Base-by-base conservation (phyloP, 2,888 invertebrate species). In the Saturnia japonica region DNA sequence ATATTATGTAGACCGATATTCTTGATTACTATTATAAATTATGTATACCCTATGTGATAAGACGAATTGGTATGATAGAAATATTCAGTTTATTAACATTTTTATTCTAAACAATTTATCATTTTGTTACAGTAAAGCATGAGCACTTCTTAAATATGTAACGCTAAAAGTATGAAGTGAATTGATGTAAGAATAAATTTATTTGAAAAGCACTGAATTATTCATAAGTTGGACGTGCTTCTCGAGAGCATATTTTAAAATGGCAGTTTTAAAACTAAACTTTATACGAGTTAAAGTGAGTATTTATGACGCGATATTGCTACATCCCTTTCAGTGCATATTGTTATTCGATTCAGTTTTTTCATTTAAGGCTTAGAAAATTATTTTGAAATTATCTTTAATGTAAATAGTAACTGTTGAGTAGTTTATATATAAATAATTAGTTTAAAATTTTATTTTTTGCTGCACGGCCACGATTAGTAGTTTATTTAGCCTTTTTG, bases 181-280 rank as follows among this genome's bases (percentile, higher is more conserved):
- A 82, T 80, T 80, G 79, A 82, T 71, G 78, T 74, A 82, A 88
- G 85, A 88, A 88, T 87, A 85, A 82, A 88, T 90, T 85, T 83
- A 82, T 84, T 82, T 82, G 81, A 80, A 76, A 81, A 81, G 40
- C 64, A 88, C 87, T 87, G 86, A 88, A 89, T 90, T 87, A 89
- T 89, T 88, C 84, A 89, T 75, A 75, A 78, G 73, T 74, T 72
- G 76, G 76, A 79, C 79, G 79, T 75, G 78, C 75, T 77, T 73
- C 66, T 80, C 74, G 79, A 78, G 74, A 76, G 77, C 73, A 78
- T 82, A 80, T 85, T 86, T 84, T 86, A 85, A 87, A 88, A 86
- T 83, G 82, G 80, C 75, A 78, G 76, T 74, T 82, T 22, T 81
- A 80, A 79, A 82, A 81, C 78, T 82, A 81, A 86, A 79, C 67